phyloP scores from a whole-genome alignment of 2,797 vertebrate species.

The Poliocrania exsul region DNA sequence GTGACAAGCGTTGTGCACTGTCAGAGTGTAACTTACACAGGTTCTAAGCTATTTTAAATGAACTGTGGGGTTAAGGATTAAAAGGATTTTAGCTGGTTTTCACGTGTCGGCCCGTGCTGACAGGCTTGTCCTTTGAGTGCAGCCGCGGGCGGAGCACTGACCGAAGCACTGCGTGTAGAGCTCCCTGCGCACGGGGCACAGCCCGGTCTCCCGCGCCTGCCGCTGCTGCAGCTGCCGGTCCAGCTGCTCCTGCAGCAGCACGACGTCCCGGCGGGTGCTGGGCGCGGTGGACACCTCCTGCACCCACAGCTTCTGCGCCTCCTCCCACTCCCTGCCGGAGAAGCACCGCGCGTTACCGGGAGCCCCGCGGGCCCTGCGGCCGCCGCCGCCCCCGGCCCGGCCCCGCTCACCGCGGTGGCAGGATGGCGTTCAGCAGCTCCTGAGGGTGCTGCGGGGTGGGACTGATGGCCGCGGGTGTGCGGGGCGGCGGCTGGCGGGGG shows the following conservation, averaged over 20 bases:
- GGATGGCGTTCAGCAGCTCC: constrained; percentile 87
- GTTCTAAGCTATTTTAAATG: neutral
- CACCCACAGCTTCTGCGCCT: constrained; percentile 86
- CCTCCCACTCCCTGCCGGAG: constrained; percentile 85
- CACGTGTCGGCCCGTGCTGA: fast-evolving
- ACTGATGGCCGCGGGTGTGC: neutral
- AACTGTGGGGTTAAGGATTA: fast-evolving
- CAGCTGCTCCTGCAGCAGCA: constrained; percentile 87
- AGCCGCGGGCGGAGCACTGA: constrained; percentile 40
- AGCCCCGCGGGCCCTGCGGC: fast-evolving
- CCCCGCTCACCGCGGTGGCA: constrained; percentile 88
- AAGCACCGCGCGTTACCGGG: neutral
- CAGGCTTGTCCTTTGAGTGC: fast-evolving
- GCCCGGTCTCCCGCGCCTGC: constrained; percentile 89
- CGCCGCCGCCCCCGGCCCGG: neutral
- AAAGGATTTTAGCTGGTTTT: neutral
- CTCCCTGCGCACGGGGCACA: constrained; percentile 91
- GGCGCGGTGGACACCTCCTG: constrained; percentile 90
- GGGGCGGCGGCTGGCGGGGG: neutral
- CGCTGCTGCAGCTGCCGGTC: constrained; percentile 86
- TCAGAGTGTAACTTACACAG: fast-evolving
- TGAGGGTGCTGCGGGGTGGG: constrained; percentile 77
- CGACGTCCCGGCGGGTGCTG: constrained; percentile 88
- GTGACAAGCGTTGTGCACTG: fast-evolving
- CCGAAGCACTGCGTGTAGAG: constrained; percentile 94